Conservation (phyloP, 2,113 vertebrate species). For the Balaenoptera acutorostrata region DNA sequence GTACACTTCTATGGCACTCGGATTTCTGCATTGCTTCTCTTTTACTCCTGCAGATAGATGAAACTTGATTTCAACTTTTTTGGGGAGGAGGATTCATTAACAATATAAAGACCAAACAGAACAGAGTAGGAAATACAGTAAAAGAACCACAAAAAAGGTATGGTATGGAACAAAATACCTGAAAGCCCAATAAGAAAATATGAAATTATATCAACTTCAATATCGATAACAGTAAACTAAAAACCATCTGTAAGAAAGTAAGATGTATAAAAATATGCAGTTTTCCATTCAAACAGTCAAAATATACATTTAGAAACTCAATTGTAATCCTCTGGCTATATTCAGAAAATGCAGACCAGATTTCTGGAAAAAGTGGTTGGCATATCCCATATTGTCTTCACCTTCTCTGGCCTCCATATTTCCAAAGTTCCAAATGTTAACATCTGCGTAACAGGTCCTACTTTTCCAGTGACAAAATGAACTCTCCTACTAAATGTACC, state of each 20-base stretch:
- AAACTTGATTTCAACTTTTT: slow-evolving; percentile 30
- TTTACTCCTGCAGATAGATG: neutral
- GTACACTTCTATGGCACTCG: neutral
- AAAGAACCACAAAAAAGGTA: neutral
- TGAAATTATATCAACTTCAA: neutral
- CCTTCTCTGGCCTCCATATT: neutral
- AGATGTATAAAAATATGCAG: neutral
- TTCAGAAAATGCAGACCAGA: neutral
- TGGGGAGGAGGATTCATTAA: neutral
- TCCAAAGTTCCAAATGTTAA: neutral
- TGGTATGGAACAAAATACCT: neutral
- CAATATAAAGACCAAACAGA: neutral
- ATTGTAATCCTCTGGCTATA: neutral
- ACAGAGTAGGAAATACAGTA: neutral
- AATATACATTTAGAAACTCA: neutral
- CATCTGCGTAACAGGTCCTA: neutral
- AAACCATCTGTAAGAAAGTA: neutral
- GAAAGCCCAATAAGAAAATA: neutral
- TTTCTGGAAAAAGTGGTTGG: neutral
- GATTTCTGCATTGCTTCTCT: slow-evolving; percentile 39
- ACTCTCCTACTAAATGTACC: neutral
- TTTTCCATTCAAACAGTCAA: neutral
- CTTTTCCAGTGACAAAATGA: neutral
- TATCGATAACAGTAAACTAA: neutral
- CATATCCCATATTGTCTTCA: neutral